Evolutionary conservation across 1,140 invertebrate species (phyloP).

Genomic region (Agraylea sexmaculata): DNA sequence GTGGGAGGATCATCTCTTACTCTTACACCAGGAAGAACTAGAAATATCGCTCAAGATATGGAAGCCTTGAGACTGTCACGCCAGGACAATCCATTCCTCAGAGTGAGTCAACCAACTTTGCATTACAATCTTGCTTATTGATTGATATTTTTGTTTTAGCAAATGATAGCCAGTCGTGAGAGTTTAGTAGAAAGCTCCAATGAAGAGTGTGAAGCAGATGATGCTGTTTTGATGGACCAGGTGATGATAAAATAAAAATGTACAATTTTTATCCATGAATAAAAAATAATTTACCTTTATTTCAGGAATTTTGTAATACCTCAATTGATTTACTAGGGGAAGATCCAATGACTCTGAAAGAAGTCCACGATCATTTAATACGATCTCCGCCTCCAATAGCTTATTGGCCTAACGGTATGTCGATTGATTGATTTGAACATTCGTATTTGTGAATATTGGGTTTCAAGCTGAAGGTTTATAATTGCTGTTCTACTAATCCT

Average conservation of each 20-base stretch:
- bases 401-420: conserved; percentile 48
- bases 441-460: no score
- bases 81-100: conserved; percentile 73
- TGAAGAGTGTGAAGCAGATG: conserved; percentile 62
- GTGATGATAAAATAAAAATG: no score
- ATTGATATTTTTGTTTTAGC: conserved; percentile 31
- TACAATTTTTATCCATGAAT: no score
- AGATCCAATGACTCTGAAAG: conserved; percentile 60
- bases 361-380: conserved; percentile 73
- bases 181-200: conserved; percentile 55
- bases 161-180: conserved; percentile 65
- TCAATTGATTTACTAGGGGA: conserved; percentile 44
- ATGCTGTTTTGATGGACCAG: conserved; percentile 64
- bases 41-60: conserved; percentile 75
- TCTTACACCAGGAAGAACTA: conserved; percentile 56
- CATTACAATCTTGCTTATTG: conserved; percentile 6
- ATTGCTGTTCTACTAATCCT: no score
- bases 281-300: conserved; percentile 21
- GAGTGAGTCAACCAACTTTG: conserved; percentile 39
- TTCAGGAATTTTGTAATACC: conserved; percentile 53
- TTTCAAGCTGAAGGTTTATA: no score
- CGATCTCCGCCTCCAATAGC: conserved; percentile 65
- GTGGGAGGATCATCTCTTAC: conserved; percentile 45
- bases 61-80: conserved; percentile 63
- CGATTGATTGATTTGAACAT: no score